These are phyloP conservation scores for Coryphaenoides rupestris DNA, from an alignment of 2,113 vertebrate genomes.

Conservation along the genomic window DNA sequence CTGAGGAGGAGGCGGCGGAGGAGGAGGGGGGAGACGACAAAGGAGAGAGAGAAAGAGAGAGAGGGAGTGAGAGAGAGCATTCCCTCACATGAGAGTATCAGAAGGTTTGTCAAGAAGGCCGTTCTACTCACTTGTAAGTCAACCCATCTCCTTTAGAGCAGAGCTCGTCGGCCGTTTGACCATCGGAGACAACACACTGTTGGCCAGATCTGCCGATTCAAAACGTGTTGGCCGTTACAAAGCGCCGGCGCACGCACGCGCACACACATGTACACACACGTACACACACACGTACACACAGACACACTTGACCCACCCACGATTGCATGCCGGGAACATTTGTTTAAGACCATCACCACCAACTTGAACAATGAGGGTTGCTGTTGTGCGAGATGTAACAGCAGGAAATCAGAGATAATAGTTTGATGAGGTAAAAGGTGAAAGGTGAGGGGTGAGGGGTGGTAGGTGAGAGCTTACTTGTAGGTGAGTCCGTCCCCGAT, in stretches of 20 bases:
- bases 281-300: not conserved
- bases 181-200: slow-evolving; percentile 75
- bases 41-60: too few species aligned
- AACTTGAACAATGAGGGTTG: slow-evolving; percentile 23
- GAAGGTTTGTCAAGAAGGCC: slow-evolving; percentile 60
- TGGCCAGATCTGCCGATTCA: slow-evolving; percentile 78
- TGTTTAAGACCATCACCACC: slow-evolving; percentile 25
- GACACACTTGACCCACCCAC: slow-evolving; percentile 40
- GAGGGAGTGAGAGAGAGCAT: too few species aligned
- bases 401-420: not conserved
- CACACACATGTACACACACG: not conserved
- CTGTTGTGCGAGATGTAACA: not conserved
- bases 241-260: slow-evolving; percentile 39
- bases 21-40: slow-evolving; percentile 10
- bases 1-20: too few species aligned
- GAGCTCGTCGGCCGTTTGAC: slow-evolving; percentile 78
- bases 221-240: slow-evolving; percentile 75
- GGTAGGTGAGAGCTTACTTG: slow-evolving; percentile 84
- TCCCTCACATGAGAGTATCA: slow-evolving; percentile 19
- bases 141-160: slow-evolving; percentile 79
- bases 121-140: slow-evolving; percentile 81
- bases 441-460: too few species aligned
- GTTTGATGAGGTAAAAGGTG: slow-evolving; percentile 5
- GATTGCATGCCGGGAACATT: slow-evolving; percentile 24
- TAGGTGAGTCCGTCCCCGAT: slow-evolving; percentile 88